Base-by-base conservation (phyloP, 2,797 vertebrate genomes). In the Diplodus puntazzo region DNA sequence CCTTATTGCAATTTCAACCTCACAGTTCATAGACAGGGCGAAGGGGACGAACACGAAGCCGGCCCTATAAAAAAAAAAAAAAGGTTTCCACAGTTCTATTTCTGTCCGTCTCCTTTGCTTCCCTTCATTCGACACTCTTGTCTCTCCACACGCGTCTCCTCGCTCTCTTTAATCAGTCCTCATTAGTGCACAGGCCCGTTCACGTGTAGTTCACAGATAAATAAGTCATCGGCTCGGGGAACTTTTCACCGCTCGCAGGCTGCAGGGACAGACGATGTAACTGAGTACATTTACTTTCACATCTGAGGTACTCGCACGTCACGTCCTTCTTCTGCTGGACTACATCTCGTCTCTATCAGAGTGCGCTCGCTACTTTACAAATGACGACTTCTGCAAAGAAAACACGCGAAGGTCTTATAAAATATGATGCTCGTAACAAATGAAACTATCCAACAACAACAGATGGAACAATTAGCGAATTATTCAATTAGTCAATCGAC, bases 131-230 rank as follows among this genome's bases (percentile, higher is more conserved):
- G 53, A 75, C 39, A 49, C 52, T 63, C 27, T 57, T 30, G 49
- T 70, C 55, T 72, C 74, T 30, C 25, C 25, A 71, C 50, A 59
- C 45, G 42, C 5, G 25, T 14, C 20, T 55, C 43, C 54, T 21
- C 11, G 1, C 34, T 73, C 75, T 69, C 77, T 81, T 84, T 77
- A 83, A 83, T 88, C 82, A 87, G 63, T 69, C 67, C 79, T 84
- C 79, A 81, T 88, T 86, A 88, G 83, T 30, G 72, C 83, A 58
- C 64, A 64, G 84, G 82, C 75, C 74, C 13, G 58, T 61, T 82
- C 67, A 17, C 57, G 80, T 60, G 62, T 81, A 73, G 69, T 25
- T 55, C 30, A 57, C n/a, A 75, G 68, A 87, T 79, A 70, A 85
- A 79, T 77, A 83, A 69, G 63, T 84, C 82, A 67, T 45, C 30